Conservation (phyloP, 1,140 invertebrate genomes). For the Drosophila teissieri region DNA sequence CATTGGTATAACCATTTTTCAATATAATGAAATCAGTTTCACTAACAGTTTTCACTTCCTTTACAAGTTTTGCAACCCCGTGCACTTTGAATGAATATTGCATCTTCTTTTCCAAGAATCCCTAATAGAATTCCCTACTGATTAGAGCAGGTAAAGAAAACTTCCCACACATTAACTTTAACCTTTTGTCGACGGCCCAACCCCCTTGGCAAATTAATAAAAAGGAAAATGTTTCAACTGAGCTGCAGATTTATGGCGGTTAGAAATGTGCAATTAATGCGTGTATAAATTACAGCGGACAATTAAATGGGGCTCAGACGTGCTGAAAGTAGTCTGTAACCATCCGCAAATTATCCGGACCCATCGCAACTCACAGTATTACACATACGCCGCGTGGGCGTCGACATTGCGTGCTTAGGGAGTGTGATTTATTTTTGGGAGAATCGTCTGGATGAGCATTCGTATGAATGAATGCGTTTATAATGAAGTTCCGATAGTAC, state of each 20-base stretch:
- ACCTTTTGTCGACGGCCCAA: conserved; percentile 28
- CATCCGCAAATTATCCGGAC: not conserved
- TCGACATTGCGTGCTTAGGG: conserved; percentile 66
- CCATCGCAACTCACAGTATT: conserved; percentile 32
- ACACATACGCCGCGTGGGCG: conserved; percentile 59
- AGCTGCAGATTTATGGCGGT: conserved; percentile 57
- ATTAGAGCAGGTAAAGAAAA: not conserved
- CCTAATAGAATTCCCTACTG: conserved; percentile 26
- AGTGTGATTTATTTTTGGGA: conserved; percentile 64
- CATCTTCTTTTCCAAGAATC: conserved; percentile 16
- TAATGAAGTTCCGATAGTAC: conserved; percentile 49
- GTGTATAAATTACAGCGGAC: conserved; percentile 55
- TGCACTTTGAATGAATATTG: conserved; percentile 37
- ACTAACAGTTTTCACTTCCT: not conserved
- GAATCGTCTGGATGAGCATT: conserved; percentile 24
- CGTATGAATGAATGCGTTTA: conserved; percentile 47
- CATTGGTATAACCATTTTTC: too few relatives aligned
- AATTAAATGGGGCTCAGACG: conserved; percentile 34
- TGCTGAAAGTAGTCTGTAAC: conserved; percentile 4
- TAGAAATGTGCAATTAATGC: conserved; percentile 63
- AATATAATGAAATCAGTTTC: too few relatives aligned
- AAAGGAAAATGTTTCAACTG: conserved; percentile 47
- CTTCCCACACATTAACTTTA: conserved; percentile 41
- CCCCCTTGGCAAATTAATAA: conserved; percentile 43
- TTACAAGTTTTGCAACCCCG: not conserved